Base-by-base conservation (phyloP, 2,113 vertebrate genomes). In the Procapra przewalskii region DNA sequence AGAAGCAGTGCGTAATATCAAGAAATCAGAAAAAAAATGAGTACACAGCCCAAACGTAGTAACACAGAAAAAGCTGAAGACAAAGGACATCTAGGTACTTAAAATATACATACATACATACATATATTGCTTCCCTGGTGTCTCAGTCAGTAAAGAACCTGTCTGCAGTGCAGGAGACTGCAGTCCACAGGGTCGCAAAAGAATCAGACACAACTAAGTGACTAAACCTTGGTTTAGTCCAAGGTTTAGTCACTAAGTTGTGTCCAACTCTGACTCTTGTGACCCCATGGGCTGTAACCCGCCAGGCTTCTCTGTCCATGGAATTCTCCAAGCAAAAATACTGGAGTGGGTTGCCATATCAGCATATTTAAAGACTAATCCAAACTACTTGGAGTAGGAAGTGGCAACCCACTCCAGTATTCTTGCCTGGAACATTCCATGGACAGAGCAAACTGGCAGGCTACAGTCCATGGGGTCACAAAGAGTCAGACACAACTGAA, bases 121-220 rank as follows among this genome's bases (percentile, higher is more conserved):
- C 3, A 48, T 13, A 13, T 50, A 50, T 62, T 5, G 4, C 19
- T 71, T 40, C n/a, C n/a, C 67, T 71, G n/a, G 64, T 71, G 64
- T 36, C 50, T 71, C 5, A 40, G n/a, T 71, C 64, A 23, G 19
- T 71, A 71, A 23, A 71, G 19, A n/a, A 12, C 40, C n/a, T 71
- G 19, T 36, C 67, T 71, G n/a, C 64, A 71, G 17, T 21, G 17
- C 17, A 71, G n/a, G 17, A 71, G n/a, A 71, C 64, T 71, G 17
- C 64, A 71, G n/a, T 71, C 9, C n/a, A 21, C 17, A 71, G 64
- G 33, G n/a, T 36, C 0, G 0, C 8, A 71, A 36, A 21, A 67
- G 17, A 36, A 10, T 67, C 23, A 0, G 60, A 17, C 60, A 33
- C 60, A 33, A 33, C 14, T 33, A 4, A 17, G 60, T 0, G 1